Evolutionary conservation across 2,888 invertebrate genomes (phyloP), one percentile per base, ranked within the genome.

Genomic region (Tanypteryx hageni): DNA sequence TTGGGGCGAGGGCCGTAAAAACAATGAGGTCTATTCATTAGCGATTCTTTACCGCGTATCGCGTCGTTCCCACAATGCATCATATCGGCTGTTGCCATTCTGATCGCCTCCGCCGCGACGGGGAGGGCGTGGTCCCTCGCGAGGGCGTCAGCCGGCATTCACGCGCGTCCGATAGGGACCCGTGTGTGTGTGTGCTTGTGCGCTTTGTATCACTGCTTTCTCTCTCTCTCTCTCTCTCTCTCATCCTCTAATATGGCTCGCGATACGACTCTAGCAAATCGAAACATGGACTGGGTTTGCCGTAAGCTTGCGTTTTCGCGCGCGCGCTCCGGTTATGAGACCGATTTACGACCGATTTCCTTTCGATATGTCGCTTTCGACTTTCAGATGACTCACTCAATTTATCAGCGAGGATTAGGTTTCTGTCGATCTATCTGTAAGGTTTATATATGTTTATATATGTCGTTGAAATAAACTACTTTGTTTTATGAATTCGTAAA

Each of bases 11-110:
- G 89, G 64, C 89, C 44, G 61, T 86, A 89, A 64, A 89, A 89
- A 89, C 89, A 89, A 89, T 89, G 89, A 68, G 44, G 61, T 61
- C 89, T 64, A 89, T 89, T 89, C 89, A 89, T 89, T 89, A 89
- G 64, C 68, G 64, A 89, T 89, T 61, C 89, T 89, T 64, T 44
- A 61, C 64, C 89, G 64, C 68, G 64, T 89, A 89, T 89, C 89
- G 89, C 89, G 16, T 64, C 44, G 44, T 89, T 89, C 89, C 89
- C 89, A 89, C 89, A 89, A 64, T 89, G 89, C 89, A 89, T 89
- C 89, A 89, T 64, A 64, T 68, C 64, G 64, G 22, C 61, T 14
- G 61, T 68, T 44, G 89, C 64, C 89, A 68, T 89, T 89, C 89
- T 31, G 64, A 68, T 89, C 89, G 64, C 89, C 44, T 31, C 61